A percentile compares a stretch with the other conserved stretches of the same genome.
Evolutionary conservation across 1,140 invertebrate genomes (phyloP).

Genomic region (Macrosteles quadrilineatus): DNA sequence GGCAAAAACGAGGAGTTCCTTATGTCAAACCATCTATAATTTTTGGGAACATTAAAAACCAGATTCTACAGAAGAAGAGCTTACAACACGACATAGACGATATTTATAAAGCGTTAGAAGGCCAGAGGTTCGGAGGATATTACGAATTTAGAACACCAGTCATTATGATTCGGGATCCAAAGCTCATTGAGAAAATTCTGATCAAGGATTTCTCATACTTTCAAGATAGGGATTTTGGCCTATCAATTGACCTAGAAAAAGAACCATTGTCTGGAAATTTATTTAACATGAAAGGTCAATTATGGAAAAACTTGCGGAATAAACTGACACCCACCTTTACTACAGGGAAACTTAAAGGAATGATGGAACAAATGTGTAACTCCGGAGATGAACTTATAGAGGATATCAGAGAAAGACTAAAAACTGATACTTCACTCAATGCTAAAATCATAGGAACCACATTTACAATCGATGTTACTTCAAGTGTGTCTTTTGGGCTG

Average conservation of each 20-base stretch:
- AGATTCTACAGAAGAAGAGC: conserved; percentile 44
- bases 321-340: conserved; percentile 63
- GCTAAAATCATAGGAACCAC: conserved; percentile 33
- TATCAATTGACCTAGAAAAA: conserved; percentile 50
- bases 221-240: conserved; percentile 49
- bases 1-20: conserved; percentile 46
- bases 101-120: conserved; percentile 33
- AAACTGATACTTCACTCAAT: neutral
- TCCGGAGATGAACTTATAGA: conserved; percentile 50
- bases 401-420: conserved; percentile 40
- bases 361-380: conserved; percentile 53
- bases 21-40: conserved; percentile 49
- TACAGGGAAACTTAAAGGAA: conserved; percentile 59
- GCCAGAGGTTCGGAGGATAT: conserved; percentile 43
- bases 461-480: conserved; percentile 63
- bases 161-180: conserved; percentile 57
- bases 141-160: conserved; percentile 53
- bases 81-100: conserved; percentile 36
- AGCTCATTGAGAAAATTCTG: conserved; percentile 61
- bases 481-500: conserved; percentile 56
- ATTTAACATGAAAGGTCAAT: conserved; percentile 50
- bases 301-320: conserved; percentile 58
- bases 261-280: conserved; percentile 50
- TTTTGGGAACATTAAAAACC: conserved; percentile 53
- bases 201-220: conserved; percentile 61